Conservation (phyloP, 1,140 invertebrate species). For the Arctopsyche grandis region DNA sequence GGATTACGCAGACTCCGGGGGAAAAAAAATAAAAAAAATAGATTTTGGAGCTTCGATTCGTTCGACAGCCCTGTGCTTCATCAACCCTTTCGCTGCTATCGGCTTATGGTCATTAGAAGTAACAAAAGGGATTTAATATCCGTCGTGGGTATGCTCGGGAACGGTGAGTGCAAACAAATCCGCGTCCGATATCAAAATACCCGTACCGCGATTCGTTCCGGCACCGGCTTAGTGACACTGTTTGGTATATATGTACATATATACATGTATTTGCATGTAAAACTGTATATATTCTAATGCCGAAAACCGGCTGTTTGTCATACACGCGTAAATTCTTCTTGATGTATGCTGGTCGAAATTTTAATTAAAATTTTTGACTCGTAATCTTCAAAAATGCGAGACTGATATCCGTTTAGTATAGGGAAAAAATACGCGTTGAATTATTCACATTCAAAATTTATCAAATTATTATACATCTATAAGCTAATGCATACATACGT, state of each 20-base stretch:
- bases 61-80: neutral
- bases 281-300: no score
- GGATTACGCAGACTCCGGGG: neutral
- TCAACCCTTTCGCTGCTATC: neutral
- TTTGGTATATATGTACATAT: neutral
- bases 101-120: constrained; percentile 16
- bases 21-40: neutral
- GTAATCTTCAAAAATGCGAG: no score
- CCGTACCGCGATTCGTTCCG: constrained; percentile 50
- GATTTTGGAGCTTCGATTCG: neutral
- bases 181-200: constrained; percentile 29
- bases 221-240: constrained; percentile 14
- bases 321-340: no score
- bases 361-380: no score
- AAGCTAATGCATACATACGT: no score
- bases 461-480: no score
- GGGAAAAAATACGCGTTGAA: no score
- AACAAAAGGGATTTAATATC: constrained; percentile 17
- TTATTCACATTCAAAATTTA: no score
- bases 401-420: no score
- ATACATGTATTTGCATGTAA: no score
- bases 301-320: no score
- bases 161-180: constrained; percentile 49
- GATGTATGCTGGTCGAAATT: no score
- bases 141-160: neutral